Evolutionary conservation across 1,140 invertebrate genomes (phyloP).

Genomic region (Papilio xuthus): DNA sequence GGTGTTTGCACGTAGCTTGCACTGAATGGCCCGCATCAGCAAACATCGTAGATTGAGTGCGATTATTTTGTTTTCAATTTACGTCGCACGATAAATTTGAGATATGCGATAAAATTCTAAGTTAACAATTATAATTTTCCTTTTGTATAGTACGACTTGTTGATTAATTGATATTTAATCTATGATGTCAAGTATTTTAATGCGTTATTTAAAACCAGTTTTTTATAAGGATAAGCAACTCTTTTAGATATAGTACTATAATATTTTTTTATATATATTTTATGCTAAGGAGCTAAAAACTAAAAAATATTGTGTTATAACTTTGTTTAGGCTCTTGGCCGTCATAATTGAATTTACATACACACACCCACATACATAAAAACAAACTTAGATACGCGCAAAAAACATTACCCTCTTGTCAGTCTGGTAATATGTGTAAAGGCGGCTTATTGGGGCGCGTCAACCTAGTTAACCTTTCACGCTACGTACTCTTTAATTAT

Average conservation of each 20-base stretch:
- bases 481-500: conserved; percentile 46
- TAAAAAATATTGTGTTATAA: too few relatives aligned
- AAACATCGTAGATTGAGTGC: not conserved
- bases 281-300: too few relatives aligned
- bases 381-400: too few relatives aligned
- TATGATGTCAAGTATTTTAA: not conserved
- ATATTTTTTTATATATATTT: too few relatives aligned
- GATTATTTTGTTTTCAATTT: not conserved
- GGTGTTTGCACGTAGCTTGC: conserved; percentile 58
- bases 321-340: too few relatives aligned
- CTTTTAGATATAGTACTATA: too few relatives aligned
- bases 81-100: not conserved
- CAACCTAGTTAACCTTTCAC: conserved; percentile 73
- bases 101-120: not conserved
- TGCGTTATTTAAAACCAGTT: not conserved
- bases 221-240: not conserved
- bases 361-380: too few relatives aligned
- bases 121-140: not conserved
- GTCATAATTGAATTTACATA: too few relatives aligned
- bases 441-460: conserved; percentile 46
- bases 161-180: not conserved
- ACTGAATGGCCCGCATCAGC: conserved; percentile 46
- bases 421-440: not conserved
- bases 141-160: too few relatives aligned
- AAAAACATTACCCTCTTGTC: too few relatives aligned